Conservation (phyloP, 2,113 vertebrate species). For the Butorides virescens region DNA sequence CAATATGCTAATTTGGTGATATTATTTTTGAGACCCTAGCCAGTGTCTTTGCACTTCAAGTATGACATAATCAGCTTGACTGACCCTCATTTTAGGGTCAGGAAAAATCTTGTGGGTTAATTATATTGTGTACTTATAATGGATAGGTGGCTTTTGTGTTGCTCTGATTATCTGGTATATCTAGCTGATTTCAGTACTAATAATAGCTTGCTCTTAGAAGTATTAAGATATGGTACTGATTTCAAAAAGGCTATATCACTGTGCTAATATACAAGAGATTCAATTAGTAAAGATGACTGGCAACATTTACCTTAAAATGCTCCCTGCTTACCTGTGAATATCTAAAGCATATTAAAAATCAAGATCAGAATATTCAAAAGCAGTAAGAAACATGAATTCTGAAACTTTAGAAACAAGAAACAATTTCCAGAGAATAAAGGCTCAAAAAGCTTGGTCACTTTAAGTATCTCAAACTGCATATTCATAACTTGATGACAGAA, state of each 20-base stretch:
- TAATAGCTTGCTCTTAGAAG: neutral
- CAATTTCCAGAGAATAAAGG: neutral
- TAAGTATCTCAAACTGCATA: neutral
- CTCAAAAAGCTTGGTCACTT: neutral
- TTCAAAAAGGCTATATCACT: neutral
- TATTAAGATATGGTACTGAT: neutral
- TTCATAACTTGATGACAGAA: neutral
- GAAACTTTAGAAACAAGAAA: neutral
- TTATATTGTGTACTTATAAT: neutral
- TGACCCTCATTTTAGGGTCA: neutral
- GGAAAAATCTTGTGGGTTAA: neutral
- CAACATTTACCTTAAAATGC: neutral
- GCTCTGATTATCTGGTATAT: neutral
- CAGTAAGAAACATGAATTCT: neutral
- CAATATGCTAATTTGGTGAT: neutral
- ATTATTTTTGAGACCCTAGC: neutral
- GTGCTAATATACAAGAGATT: neutral
- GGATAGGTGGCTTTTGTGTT: neutral
- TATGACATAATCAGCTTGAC: neutral
- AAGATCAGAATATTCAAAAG: neutral
- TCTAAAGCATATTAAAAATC: neutral
- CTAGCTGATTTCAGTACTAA: neutral
- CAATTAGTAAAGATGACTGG: slow-evolving; percentile 23
- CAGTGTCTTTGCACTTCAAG: neutral
- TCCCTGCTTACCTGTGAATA: neutral